Percentiles rank a stretch among this genome's conserved stretches.
phyloP scores from a whole-genome alignment of 1,140 invertebrate genomes.

The Meteorus sp. region DNA sequence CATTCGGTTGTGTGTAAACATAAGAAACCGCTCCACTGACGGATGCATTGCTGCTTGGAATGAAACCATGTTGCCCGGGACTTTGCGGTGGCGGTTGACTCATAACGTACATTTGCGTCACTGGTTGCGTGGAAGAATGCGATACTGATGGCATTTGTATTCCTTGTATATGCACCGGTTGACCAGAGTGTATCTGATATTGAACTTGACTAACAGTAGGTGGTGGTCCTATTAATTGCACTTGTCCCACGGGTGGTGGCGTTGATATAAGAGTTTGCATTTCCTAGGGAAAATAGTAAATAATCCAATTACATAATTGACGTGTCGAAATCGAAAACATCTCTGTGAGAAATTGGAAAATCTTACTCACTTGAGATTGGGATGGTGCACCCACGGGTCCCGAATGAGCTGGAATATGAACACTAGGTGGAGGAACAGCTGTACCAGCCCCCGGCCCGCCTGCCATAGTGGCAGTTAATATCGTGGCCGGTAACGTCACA shows the following conservation, averaged over 20 bases:
- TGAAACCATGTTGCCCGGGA: conserved; percentile 45
- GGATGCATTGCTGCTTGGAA: conserved; percentile 44
- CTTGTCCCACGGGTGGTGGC: conserved; percentile 48
- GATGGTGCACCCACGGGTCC: conserved; percentile 49
- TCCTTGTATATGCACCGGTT: conserved; percentile 50
- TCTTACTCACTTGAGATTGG: conserved; percentile 49
- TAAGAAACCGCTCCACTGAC: conserved; percentile 52
- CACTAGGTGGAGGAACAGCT: conserved; percentile 47
- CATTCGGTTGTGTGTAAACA: conserved; percentile 51
- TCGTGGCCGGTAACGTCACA: conserved; percentile 53
- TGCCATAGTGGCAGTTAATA: conserved; percentile 55
- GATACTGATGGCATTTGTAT: conserved; percentile 45
- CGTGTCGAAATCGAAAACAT: conserved; percentile 2
- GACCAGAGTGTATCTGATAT: conserved; percentile 56
- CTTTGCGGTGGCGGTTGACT: conserved; percentile 51
- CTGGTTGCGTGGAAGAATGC: conserved; percentile 50
- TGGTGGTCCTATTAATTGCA: conserved; percentile 54
- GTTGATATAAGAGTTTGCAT: conserved; percentile 52
- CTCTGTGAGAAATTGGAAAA: conserved; percentile 1
- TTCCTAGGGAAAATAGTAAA: conserved; percentile 37
- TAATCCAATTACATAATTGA: conserved; percentile 6
- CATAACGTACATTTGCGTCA: conserved; percentile 57
- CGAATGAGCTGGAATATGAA: conserved; percentile 51
- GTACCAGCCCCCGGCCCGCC: conserved; percentile 46
- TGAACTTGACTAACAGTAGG: conserved; percentile 55